These are phyloP conservation scores for Tylochromis polylepis DNA, from an alignment of 2,113 vertebrate genomes.

Conservation along the genomic window DNA sequence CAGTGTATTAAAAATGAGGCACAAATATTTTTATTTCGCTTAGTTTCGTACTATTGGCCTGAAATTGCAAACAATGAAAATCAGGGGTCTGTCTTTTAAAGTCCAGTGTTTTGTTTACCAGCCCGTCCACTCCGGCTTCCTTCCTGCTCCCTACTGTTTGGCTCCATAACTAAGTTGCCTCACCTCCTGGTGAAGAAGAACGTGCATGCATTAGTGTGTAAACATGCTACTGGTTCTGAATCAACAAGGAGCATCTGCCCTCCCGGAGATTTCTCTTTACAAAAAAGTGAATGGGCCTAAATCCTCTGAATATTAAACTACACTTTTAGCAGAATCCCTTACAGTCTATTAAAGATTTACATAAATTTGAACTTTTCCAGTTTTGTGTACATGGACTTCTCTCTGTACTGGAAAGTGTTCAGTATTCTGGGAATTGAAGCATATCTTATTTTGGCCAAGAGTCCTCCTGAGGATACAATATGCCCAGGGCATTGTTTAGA, in stretches of 20 bases:
- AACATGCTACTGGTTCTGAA: background rate
- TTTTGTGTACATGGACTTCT: background rate
- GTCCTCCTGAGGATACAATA: conserved; percentile 59
- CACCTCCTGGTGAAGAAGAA: background rate
- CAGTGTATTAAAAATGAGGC: background rate
- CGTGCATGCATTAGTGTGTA: background rate
- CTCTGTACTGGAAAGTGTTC: background rate
- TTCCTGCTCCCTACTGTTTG: background rate
- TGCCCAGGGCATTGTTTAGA: conserved; percentile 67
- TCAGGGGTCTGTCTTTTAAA: background rate
- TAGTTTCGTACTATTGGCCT: background rate
- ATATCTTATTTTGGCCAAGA: conserved; percentile 37
- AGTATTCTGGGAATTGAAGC: conserved; percentile 34
- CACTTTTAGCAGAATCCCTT: background rate
- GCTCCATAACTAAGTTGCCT: background rate
- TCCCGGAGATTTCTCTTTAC: background rate
- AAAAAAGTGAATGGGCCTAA: background rate
- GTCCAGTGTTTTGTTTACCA: background rate
- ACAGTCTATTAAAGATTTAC: background rate
- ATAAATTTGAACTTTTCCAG: background rate
- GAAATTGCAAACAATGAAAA: background rate
- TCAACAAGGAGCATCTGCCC: fast-evolving
- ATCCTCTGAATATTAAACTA: background rate
- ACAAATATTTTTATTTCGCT: background rate
- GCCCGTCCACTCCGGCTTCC: background rate